Percentiles rank a stretch among this genome's conserved stretches.
Evolutionary conservation across 2,888 invertebrate species (phyloP).

Genomic region (Chironomus riparius): DNA sequence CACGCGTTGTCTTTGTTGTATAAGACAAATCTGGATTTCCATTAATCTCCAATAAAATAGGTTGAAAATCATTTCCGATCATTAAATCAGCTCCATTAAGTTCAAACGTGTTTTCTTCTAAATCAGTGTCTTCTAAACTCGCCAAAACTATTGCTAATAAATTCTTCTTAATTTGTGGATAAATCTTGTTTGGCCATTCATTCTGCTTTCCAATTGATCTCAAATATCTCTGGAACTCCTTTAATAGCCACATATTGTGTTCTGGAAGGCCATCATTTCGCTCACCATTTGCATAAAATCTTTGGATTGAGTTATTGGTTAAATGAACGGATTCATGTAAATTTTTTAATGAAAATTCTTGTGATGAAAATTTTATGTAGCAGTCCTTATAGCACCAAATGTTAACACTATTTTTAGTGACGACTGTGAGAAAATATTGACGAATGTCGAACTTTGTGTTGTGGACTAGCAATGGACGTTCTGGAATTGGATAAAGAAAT

Average conservation of each 20-base stretch:
- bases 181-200: conserved; percentile 67
- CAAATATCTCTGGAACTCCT: conserved; percentile 58
- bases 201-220: conserved; percentile 38
- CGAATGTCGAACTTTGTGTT: conserved; percentile 87
- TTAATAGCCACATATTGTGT: conserved; percentile 78
- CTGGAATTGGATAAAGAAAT: conserved; percentile 46
- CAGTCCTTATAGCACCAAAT: conserved; percentile 83
- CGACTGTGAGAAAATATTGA: conserved; percentile 73
- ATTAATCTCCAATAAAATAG: conserved; percentile 90
- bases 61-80: conserved; percentile 71
- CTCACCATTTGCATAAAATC: conserved; percentile 49
- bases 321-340: conserved; percentile 79
- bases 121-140: conserved; percentile 62
- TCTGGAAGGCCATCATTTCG: conserved; percentile 57
- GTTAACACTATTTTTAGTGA: conserved; percentile 64
- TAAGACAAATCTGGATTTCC: conserved; percentile 74
- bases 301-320: conserved; percentile 81
- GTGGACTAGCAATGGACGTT: conserved; percentile 70
- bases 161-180: conserved; percentile 75
- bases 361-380: conserved; percentile 79
- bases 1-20: conserved; percentile 74
- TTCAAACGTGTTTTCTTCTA: conserved; percentile 71
- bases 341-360: conserved; percentile 65
- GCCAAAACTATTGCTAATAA: conserved; percentile 70
- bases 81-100: conserved; percentile 90